Evolutionary conservation across 2,113 vertebrate genomes (phyloP), one percentile per base, ranked within the genome.

Genomic region (Phrynocephalus versicolor): DNA sequence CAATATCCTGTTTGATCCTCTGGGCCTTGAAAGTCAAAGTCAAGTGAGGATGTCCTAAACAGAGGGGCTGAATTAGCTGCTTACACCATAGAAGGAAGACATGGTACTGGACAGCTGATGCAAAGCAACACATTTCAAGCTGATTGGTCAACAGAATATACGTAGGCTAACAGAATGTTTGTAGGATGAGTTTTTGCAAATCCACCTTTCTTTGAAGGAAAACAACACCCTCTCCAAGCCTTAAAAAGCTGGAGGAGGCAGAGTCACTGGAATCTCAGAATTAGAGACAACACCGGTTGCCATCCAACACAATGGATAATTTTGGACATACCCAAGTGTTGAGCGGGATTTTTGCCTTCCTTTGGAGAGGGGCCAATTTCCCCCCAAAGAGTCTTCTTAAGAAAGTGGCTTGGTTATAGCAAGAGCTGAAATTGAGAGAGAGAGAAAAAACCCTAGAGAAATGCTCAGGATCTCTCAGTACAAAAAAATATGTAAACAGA

Each of bases 11-110:
- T 41, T 85, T 60, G 75, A 60, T 79, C 60, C 74, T 78, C 57
- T 64, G 30, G 27, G 69, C n/a, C 69, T 73, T 71, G 51, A 51
- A 79, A 72, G 55, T 35, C 55, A 85, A 79, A 76, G 67, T 72
- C 21, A n/a, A 33, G 6, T 16, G 21, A 35, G 30, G 30, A 9
- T 79, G 41, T 58, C 6, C 13, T n/a, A 35, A 33, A 30, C 25
- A 85, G 3, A 41, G 13, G 33, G 30, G 76, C n/a, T 27, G 35
- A 70, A 84, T 41, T 35, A 77, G 33, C 2, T 16, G 23, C 4
- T 51, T 51, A 16, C 27, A 39, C 35, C 51, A 35, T 41, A 77
- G 30, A 33, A 25, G 45, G 5, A n/a, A n/a, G 14, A 51, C 15
- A 30, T 55, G 13, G 25, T 57, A 7, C 19, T 30, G 25, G 19